Conservation (phyloP, 2,888 invertebrate species). For the Limenitis camilla region DNA sequence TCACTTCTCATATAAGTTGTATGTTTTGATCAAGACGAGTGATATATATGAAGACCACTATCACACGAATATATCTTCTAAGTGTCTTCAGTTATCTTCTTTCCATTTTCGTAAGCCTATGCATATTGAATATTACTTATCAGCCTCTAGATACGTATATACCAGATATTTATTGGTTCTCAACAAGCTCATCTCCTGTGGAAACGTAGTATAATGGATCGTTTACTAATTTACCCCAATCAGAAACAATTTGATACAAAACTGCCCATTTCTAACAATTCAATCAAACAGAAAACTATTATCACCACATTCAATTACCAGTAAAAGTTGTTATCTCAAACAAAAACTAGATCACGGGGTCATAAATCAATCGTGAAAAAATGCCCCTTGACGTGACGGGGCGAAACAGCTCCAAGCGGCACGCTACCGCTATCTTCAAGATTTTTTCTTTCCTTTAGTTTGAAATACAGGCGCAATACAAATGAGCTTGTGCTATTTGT, state of each 20-base stretch:
- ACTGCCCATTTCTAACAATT: background rate
- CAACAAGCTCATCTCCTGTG: too few relatives aligned
- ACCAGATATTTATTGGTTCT: too few relatives aligned
- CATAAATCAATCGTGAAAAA: slow-evolving; percentile 18
- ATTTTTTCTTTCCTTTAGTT: slow-evolving; percentile 10
- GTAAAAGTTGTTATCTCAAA: slow-evolving; percentile 6
- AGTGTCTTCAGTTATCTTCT: too few relatives aligned
- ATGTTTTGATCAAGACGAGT: too few relatives aligned
- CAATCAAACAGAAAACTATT: background rate
- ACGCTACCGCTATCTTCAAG: slow-evolving; percentile 7
- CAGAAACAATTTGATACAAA: background rate
- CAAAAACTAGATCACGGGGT: slow-evolving; percentile 4
- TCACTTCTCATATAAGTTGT: too few relatives aligned
- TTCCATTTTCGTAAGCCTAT: too few relatives aligned
- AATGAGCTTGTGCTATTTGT: slow-evolving; percentile 7
- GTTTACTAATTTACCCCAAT: too few relatives aligned
- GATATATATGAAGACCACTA: too few relatives aligned
- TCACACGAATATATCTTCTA: too few relatives aligned
- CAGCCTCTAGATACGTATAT: too few relatives aligned
- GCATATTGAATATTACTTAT: too few relatives aligned
- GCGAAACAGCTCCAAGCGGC: slow-evolving; percentile 4
- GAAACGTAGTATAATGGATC: too few relatives aligned
- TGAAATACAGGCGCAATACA: slow-evolving; percentile 6
- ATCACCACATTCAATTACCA: background rate
- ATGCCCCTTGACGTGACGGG: slow-evolving; percentile 11